Evolutionary conservation across 2,797 vertebrate genomes (phyloP).

Genomic region (Chelon auratus): DNA sequence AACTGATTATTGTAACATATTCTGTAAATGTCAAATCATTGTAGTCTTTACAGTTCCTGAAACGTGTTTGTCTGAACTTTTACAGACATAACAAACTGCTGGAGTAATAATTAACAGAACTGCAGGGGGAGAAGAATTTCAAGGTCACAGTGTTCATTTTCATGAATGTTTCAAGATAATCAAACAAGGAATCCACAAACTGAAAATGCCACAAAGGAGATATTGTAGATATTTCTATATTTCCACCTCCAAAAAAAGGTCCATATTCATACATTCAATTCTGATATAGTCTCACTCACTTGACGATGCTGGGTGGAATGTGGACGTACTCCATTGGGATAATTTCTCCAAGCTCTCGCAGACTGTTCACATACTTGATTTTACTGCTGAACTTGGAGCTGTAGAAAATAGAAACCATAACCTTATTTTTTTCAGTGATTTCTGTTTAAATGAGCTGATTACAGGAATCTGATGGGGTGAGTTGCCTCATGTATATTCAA

Average conservation of each 20-base stretch:
- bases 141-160: neutral
- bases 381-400: conserved; percentile 98
- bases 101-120: neutral
- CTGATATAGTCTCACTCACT: conserved; percentile 83
- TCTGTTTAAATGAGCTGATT: neutral
- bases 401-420: conserved; percentile 40
- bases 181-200: neutral
- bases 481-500: neutral
- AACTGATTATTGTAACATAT: neutral
- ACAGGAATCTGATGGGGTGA: neutral
- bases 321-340: conserved; percentile 94
- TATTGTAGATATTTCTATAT: neutral
- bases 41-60: neutral
- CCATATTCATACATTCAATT: neutral
- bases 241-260: neutral
- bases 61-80: neutral
- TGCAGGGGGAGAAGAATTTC: neutral
- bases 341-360: conserved; percentile 89
- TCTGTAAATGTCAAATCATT: neutral
- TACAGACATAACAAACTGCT: neutral
- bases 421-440: neutral
- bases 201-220: neutral
- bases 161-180: neutral
- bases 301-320: conserved; percentile 92
- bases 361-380: conserved; percentile 91